A percentile compares a stretch with the other conserved stretches of the same genome.
phyloP scores from a whole-genome alignment of 1,140 invertebrate species.

The Drosophila insularis region DNA sequence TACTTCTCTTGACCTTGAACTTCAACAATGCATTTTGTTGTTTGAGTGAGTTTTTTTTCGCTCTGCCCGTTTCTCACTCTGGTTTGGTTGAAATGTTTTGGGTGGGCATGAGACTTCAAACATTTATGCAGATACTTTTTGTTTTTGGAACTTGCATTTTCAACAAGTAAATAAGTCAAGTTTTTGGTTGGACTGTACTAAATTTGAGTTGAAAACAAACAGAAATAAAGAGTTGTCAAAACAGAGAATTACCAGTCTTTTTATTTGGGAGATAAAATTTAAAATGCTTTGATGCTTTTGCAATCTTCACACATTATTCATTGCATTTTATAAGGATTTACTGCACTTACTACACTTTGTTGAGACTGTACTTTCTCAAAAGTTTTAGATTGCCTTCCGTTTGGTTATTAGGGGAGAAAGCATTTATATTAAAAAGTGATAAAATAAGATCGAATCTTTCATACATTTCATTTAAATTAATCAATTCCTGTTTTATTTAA shows the following conservation, averaged over 20 bases:
- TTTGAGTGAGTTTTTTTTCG: slow-evolving; percentile 41
- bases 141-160: slow-evolving; percentile 4
- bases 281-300: neutral
- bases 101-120: neutral
- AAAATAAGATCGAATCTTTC: too few relatives aligned
- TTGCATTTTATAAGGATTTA: too few relatives aligned
- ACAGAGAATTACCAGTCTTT: neutral
- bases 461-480: too few relatives aligned
- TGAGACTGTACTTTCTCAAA: neutral
- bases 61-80: neutral
- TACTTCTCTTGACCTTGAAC: slow-evolving; percentile 67
- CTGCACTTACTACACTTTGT: too few relatives aligned
- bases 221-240: neutral
- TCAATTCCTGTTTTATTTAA: too few relatives aligned
- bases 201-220: neutral
- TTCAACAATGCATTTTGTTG: slow-evolving; percentile 32
- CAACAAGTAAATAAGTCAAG: neutral
- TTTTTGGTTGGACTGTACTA: neutral
- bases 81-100: neutral
- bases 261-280: neutral
- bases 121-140: slow-evolving; percentile 3
- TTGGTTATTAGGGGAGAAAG: too few relatives aligned
- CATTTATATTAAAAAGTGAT: too few relatives aligned
- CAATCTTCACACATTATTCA: too few relatives aligned
- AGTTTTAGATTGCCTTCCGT: neutral